Conservation (phyloP, 2,113 vertebrate genomes). For the Pavo muticus region DNA sequence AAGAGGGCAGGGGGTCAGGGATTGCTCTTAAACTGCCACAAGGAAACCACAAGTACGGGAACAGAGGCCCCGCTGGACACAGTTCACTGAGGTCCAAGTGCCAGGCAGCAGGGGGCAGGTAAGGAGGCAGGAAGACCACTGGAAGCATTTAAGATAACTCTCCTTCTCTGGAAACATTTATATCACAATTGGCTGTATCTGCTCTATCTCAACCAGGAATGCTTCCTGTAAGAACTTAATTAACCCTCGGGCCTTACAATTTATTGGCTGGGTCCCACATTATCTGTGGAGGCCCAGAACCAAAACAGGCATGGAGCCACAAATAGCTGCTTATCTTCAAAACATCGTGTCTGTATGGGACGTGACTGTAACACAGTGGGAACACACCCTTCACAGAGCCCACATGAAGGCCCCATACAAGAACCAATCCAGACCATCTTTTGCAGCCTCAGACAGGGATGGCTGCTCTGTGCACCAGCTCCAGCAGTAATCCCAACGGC, state of each 20-base stretch:
- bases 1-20: not conserved
- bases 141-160: constrained; percentile 21
- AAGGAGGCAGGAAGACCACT: not conserved
- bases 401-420: not conserved
- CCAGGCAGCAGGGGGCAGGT: not conserved
- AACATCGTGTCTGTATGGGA: not conserved
- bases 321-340: constrained; percentile 16
- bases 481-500: too few species aligned
- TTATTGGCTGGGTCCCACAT: not conserved
- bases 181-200: constrained; percentile 4
- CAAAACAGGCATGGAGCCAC: not conserved
- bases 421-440: not conserved
- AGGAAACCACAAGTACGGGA: rapidly evolving
- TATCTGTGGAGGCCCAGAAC: constrained; percentile 24
- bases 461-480: not conserved
- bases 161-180: constrained; percentile 37
- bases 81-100: rapidly evolving
- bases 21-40: not conserved
- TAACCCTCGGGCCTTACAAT: not conserved
- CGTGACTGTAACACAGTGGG: not conserved
- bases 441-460: not conserved
- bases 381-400: not conserved
- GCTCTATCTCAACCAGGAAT: constrained; percentile 39
- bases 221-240: constrained; percentile 46
- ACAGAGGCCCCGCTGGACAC: not conserved